Evolutionary conservation across 2,113 vertebrate genomes (phyloP), one percentile per base, ranked within the genome.

Genomic region (Clarias batrachus): DNA sequence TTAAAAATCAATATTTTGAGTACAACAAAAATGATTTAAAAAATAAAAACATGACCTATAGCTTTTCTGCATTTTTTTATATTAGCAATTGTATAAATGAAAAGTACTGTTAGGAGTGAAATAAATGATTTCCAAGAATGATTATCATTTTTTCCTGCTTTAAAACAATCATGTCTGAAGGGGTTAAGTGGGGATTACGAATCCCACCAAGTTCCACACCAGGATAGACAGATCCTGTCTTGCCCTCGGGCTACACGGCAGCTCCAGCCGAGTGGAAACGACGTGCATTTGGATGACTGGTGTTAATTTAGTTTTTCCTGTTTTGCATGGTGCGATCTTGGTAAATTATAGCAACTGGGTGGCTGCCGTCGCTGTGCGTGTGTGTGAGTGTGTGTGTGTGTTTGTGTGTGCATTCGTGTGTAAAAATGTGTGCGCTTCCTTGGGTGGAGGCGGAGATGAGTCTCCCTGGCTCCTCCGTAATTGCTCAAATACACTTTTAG

Each of bases 261-360:
- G 88, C 77, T 82, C 71, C 81, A 89, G 85, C 79, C 57, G 33
- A n/a, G 76, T 66, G 48, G 76, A 71, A 89, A 85, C 63, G 66
- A 59, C 78, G 77, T 78, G 54, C 48, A 14, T 70, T 60, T 82
- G 66, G 56, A 85, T 71, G 48, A n/a, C 54, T 78, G 85, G 76
- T 89, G 84, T 87, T 87, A 78, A 90, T 88, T 90, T 89, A 88
- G 80, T 84, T 90, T 86, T 87, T 87, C 87, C 63, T 78, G 88
- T 87, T 90, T 89, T 85, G 63, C 59, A 25, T 77, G 60, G 80
- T 71, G 86, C 88, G 60, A 74, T 78, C 59, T 74, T 77, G 33
- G 56, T 68, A 83, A 81, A 86, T 87, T 83, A 82, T 71, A 87
- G 77, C 54, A 60, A 60, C 48, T 56, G 82, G n/a, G 81, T 30